Evolutionary conservation across 1,140 invertebrate genomes (phyloP), one percentile per base, ranked within the genome.

Genomic region (Caerostris darwini): DNA sequence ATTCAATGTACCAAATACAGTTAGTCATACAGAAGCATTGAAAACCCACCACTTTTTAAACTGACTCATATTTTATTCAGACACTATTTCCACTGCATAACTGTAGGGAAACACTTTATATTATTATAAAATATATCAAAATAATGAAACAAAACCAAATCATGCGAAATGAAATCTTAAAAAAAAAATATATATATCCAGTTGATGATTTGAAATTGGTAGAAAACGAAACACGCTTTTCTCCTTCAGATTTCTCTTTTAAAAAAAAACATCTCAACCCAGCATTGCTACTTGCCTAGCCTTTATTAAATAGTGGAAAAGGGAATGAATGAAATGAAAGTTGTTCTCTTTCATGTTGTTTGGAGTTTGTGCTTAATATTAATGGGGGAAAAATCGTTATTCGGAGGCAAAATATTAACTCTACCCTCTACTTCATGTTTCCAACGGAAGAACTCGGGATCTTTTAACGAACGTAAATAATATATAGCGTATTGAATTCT

Each of bases 381-480:
- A 50, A 77, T 77, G 34, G 71, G 34, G 71, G 50, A 10, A 77
- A 77, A 77, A 77, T 77, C 8, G 10, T 77, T 77, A 53, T 53
- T 53, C 8, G 0, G 5, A 12, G 3, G 71, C 0, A 50, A 77
- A 77, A 77, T 53, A 71, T 71, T 50, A 77, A 77, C 71, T 77
- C 34, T 71, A 10, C 69, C 8, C 53, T 64, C 50, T 34, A 50
- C 10, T 77, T 34, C 7, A 50, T 34, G 34, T 77, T 77, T 5
- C 0, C 3, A 5, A 53, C 50, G 8, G 34, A 34, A 34, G 34
- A 53, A 77, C 34, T 77, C 53, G 14, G 12, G 34, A 77, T 50
- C 71, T 53, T 71, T 77, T 77, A 77, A 77, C 71, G 71, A 77
- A 77, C 71, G 71, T 77, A 77, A 77, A 77, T 77, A 77, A 77